These are phyloP conservation scores for Plusia festucae DNA, from an alignment of 2,888 invertebrate species.

Conservation along the genomic window DNA sequence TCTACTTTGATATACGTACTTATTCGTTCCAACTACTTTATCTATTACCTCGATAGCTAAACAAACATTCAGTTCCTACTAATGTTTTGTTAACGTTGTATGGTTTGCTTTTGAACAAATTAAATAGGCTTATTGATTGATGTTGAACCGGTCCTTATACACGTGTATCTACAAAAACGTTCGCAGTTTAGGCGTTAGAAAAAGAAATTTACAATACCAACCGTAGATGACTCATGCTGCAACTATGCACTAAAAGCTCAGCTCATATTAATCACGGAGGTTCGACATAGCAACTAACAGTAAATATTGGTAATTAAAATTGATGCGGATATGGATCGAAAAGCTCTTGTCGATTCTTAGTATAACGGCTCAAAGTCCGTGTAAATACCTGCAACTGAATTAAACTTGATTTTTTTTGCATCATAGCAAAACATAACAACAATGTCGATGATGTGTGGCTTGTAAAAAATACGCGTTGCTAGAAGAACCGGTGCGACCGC, in stretches of 20 bases:
- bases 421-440: constrained; percentile 86
- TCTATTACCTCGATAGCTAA: constrained; percentile 44
- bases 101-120: constrained; percentile 10
- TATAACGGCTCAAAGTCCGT: constrained; percentile 63
- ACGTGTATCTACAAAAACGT: constrained; percentile 12
- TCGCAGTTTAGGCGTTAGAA: constrained; percentile 7
- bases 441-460: constrained; percentile 86
- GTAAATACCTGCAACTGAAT: constrained; percentile 67
- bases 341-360: constrained; percentile 54
- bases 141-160: constrained; percentile 26
- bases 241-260: constrained; percentile 51
- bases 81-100: constrained; percentile 23
- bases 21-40: constrained; percentile 53
- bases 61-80: constrained; percentile 30
- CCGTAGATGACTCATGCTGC: constrained; percentile 48
- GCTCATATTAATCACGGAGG: constrained; percentile 44
- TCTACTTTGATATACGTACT: constrained; percentile 45
- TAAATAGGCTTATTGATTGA: constrained; percentile 37
- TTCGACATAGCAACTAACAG: constrained; percentile 53
- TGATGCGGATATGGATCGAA: constrained; percentile 57
- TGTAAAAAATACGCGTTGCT: constrained; percentile 87
- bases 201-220: constrained; percentile 37
- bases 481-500: constrained; percentile 89
- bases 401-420: constrained; percentile 81
- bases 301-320: constrained; percentile 55